Evolutionary conservation across 2,797 vertebrate species (phyloP).

Genomic region (Alosa sapidissima): DNA sequence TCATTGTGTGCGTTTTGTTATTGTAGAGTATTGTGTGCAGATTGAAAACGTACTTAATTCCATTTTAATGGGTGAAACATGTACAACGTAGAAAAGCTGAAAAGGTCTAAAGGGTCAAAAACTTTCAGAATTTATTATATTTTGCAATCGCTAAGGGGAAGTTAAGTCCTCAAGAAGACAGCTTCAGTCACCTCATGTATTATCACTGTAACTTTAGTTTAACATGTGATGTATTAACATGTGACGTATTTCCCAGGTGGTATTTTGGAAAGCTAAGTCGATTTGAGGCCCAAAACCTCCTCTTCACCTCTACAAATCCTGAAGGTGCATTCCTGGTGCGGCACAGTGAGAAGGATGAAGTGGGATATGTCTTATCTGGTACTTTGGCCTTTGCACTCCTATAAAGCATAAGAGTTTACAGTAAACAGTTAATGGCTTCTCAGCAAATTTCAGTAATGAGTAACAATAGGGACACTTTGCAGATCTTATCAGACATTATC

Average conservation of each 20-base stretch:
- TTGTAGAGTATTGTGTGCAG: too few species aligned
- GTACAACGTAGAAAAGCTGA: too few species aligned
- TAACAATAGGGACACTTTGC: neutral
- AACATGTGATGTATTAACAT: neutral
- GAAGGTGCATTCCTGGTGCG: slow-evolving; percentile 63
- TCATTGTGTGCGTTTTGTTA: too few species aligned
- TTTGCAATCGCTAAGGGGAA: neutral
- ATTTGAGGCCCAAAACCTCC: slow-evolving; percentile 57
- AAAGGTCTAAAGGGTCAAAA: too few species aligned
- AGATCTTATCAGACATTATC: neutral
- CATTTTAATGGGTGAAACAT: too few species aligned
- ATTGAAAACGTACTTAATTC: too few species aligned
- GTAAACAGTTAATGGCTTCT: too few species aligned
- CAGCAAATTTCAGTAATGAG: neutral
- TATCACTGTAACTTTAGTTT: neutral
- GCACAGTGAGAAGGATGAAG: slow-evolving; percentile 60
- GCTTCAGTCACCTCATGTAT: neutral
- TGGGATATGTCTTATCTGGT: slow-evolving; percentile 66
- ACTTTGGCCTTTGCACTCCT: neutral
- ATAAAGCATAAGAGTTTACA: neutral
- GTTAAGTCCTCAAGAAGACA: neutral
- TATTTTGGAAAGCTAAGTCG: slow-evolving; percentile 68
- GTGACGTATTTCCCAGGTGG: slow-evolving; percentile 57
- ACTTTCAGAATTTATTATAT: too few species aligned
- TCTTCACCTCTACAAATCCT: slow-evolving; percentile 53